Base-by-base conservation (phyloP, 2,113 vertebrate genomes). In the Pterocles burchelli region DNA sequence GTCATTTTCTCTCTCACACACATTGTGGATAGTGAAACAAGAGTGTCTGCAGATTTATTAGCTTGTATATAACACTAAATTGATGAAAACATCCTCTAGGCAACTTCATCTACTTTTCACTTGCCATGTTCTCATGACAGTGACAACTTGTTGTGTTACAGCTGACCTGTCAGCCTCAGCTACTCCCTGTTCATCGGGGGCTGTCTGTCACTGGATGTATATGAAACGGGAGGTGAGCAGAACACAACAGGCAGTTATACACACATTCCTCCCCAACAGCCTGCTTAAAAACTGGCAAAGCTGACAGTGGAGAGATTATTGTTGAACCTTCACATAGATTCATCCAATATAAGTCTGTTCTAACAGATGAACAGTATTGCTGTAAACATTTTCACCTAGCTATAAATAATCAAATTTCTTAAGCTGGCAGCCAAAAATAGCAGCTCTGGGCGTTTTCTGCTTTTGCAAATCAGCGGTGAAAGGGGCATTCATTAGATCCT, bases 71-170 rank as follows among this genome's bases (percentile, higher is more conserved):
- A 96, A 94, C 86, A 93, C 93, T 83, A 95, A 97, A 96, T 96
- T 96, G 94, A 97, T 96, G 96, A 96, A 96, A 97, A 96, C 95
- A 95, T 96, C 95, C 93, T 97, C 93, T 96, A 94, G 95, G 96
- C 96, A 96, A 96, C 95, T 97, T 95, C 96, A 93, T 97, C 96
- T 92, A 88, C 95, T 95, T 96, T 92, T 95, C 95, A 93, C 95
- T 96, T 97, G 95, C 95, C 95, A 92, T 95, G 95, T 94, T 96
- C 95, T 92, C 90, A 34, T 96, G 96, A 96, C 96, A 97, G 96
- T 97, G 96, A 97, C 96, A 97, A 97, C 96, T 96, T 97, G 93
- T 95, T 97, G 95, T 96, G 95, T 92, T 93, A 91, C 95, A 96
- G 95, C 92, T 96, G 96, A 96, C 95, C 96, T 97, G 96, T 96